Evolutionary conservation across 1,140 invertebrate genomes (phyloP), one percentile per base, ranked within the genome.

Genomic region (Marisa cornuarietis): DNA sequence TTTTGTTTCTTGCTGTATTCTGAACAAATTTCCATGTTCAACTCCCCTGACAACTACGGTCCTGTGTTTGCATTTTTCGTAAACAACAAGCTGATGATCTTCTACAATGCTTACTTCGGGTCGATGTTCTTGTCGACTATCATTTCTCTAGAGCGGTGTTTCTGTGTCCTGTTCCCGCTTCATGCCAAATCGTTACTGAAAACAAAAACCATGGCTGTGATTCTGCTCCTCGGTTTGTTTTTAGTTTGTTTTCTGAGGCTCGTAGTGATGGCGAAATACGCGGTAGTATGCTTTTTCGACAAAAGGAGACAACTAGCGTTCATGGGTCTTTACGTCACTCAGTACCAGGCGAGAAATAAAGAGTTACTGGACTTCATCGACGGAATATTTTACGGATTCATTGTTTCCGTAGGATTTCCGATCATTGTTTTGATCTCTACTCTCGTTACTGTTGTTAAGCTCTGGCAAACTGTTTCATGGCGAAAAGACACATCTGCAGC

Each of bases 391-490:
- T 75, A 75, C 73, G 73, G 73, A 3, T 75, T 75, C 24, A 9
- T 51, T 2, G 11, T 75, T 18, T 20, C 52, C 9, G 73, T 75
- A 26, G 73, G 73, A 6, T 75, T 52, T 22, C 73, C 73, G 0
- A n/a, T 75, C 3, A 26, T 75, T 22, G 73, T 75, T 20, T 58
- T 75, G 54, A 42, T 75, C 31, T 31, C 73, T n/a, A 75, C 58
- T 14, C 5, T 63, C 52, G 26, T 75, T 54, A 75, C 73, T 6
- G 58, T 61, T 24, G 2, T 75, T 31, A 75, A 63, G 58, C 73
- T 75, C 4, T 31, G 31, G 58, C 54, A 75, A 11, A 75, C 58
- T 42, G 26, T 62, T 26, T 18, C 51, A 13, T 75, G 73, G 73
- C 5, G 73, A 6, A 75, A 26, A 6, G 52, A 75, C 4, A 31